phyloP scores from a whole-genome alignment of 2,888 invertebrate genomes.

The Uropetala carovei region DNA sequence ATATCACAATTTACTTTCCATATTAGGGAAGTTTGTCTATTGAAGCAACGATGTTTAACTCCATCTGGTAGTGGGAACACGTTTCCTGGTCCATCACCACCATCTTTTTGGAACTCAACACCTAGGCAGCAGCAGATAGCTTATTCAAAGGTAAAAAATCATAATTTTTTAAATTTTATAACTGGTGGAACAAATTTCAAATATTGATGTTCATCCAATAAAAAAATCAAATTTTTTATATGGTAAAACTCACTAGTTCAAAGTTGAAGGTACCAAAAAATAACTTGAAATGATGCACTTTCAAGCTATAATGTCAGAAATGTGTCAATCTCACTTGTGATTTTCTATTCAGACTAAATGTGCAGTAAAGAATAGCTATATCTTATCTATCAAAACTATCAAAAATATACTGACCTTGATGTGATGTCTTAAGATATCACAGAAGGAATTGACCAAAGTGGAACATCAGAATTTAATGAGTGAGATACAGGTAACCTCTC shows the following conservation, averaged over 20 bases:
- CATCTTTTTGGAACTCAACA: constrained; percentile 17
- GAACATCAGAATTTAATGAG: too few relatives aligned
- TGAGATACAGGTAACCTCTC: too few relatives aligned
- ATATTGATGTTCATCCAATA: not conserved
- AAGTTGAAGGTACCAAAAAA: too few relatives aligned
- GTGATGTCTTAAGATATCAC: too few relatives aligned
- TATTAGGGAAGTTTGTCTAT: not conserved
- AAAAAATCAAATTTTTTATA: not conserved
- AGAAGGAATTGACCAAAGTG: too few relatives aligned
- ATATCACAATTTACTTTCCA: not conserved
- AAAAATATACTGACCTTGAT: too few relatives aligned
- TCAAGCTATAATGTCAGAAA: too few relatives aligned
- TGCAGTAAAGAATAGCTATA: too few relatives aligned
- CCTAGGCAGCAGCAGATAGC: not conserved
- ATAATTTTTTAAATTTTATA: not conserved
- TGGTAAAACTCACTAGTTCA: not conserved
- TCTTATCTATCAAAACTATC: too few relatives aligned
- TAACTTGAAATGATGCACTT: too few relatives aligned
- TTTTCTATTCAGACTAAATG: too few relatives aligned
- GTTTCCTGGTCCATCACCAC: constrained; percentile 49
- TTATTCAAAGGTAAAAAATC: constrained; percentile 5
- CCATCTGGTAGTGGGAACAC: not conserved
- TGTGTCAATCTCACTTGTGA: too few relatives aligned
- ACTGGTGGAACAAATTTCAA: not conserved
- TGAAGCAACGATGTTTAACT: not conserved